These are phyloP conservation scores for Huso huso DNA, from an alignment of 2,797 vertebrate genomes.

Conservation along the genomic window DNA sequence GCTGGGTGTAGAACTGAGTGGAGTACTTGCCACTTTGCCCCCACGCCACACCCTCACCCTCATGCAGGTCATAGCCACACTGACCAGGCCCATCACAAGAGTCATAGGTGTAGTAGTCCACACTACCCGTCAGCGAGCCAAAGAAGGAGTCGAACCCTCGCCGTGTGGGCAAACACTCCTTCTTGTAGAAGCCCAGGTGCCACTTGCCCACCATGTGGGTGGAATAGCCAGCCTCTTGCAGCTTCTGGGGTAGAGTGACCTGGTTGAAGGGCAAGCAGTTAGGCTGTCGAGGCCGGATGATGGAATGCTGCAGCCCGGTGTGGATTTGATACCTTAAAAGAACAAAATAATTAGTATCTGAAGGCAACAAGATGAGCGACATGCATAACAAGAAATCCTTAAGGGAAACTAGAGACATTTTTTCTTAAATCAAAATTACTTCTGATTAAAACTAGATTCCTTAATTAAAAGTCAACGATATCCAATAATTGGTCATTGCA, in stretches of 20 bases:
- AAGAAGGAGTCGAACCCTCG: conserved; percentile 91
- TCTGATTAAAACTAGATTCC: too few species aligned
- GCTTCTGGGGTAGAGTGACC: conserved; percentile 84
- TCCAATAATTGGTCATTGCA: too few species aligned
- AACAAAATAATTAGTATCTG: neutral
- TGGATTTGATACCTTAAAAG: conserved; percentile 91
- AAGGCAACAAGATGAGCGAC: too few species aligned
- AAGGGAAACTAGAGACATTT: too few species aligned
- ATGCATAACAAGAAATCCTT: too few species aligned
- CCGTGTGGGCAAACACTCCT: conserved; percentile 87
- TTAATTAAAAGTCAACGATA: too few species aligned
- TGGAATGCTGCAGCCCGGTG: conserved; percentile 93
- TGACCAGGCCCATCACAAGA: conserved; percentile 84
- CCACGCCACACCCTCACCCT: conserved; percentile 87
- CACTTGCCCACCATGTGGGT: conserved; percentile 98
- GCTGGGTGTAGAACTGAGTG: conserved; percentile 82
- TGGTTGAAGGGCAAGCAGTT: conserved; percentile 89
- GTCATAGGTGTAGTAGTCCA: conserved; percentile 90
- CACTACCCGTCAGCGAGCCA: conserved; percentile 89
- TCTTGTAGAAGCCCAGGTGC: conserved; percentile 96
- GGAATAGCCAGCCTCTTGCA: conserved; percentile 86
- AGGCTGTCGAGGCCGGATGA: conserved; percentile 89
- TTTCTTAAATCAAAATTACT: too few species aligned
- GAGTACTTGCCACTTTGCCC: conserved; percentile 85
- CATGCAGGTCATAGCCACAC: conserved; percentile 89